phyloP scores from a whole-genome alignment of 2,888 invertebrate genomes.

The Chaetoderma sp. region DNA sequence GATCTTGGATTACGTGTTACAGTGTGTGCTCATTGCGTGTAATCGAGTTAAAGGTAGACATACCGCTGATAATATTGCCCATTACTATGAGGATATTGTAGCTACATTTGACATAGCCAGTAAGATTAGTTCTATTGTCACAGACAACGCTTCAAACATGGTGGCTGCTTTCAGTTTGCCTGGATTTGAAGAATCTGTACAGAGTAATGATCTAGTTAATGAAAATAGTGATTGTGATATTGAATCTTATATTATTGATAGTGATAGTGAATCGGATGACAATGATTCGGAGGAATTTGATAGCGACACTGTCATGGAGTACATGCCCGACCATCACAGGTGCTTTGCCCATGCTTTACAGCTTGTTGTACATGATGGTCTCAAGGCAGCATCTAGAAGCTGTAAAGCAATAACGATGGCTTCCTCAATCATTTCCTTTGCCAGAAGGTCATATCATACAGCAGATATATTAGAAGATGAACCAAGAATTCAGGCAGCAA shows the following conservation, averaged over 20 bases:
- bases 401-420: no score
- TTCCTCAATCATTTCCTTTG: no score
- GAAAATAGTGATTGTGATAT: constrained; percentile 2
- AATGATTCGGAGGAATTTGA: no score
- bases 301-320: no score
- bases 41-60: constrained; percentile 24
- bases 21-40: constrained; percentile 25
- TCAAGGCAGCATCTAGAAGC: no score
- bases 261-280: no score
- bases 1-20: constrained; percentile 18
- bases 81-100: constrained; percentile 29
- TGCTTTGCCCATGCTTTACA: no score
- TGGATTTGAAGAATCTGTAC: constrained; percentile 12
- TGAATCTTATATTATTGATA: neutral
- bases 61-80: constrained; percentile 26
- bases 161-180: constrained; percentile 18
- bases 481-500: no score
- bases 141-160: constrained; percentile 36
- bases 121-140: constrained; percentile 18
- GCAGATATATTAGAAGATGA: no score
- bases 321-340: no score
- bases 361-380: no score
- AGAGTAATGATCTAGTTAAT: neutral
- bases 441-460: no score
- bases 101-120: constrained; percentile 20